Evolutionary conservation across 2,888 invertebrate species (phyloP).

Genomic region (Andrena flavipes): DNA sequence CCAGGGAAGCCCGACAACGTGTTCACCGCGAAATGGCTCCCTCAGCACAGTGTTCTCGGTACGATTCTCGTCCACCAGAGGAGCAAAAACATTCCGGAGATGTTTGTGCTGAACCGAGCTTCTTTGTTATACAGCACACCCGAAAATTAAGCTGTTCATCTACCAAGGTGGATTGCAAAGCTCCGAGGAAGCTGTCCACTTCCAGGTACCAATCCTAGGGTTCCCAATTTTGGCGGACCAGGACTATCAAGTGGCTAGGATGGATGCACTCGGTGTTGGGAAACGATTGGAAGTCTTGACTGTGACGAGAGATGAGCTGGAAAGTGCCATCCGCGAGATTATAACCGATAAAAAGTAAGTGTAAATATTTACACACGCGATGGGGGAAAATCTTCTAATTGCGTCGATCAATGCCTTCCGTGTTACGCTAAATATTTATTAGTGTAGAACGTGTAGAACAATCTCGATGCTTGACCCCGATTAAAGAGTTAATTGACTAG

Average conservation of each 20-base stretch:
- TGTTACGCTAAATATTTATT: too few relatives aligned
- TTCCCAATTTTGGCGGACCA: slow-evolving; percentile 74
- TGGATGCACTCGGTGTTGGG: slow-evolving; percentile 64
- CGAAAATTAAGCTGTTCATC: slow-evolving; percentile 74
- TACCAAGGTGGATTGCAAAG: slow-evolving; percentile 78
- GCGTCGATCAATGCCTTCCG: too few relatives aligned
- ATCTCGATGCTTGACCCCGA: too few relatives aligned
- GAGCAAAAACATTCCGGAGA: too few relatives aligned
- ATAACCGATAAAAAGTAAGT: slow-evolving; percentile 63
- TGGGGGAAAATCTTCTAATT: too few relatives aligned
- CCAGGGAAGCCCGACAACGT: slow-evolving; percentile 61
- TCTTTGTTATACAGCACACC: slow-evolving; percentile 61
- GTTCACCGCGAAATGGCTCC: slow-evolving; percentile 65
- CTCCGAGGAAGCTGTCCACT: slow-evolving; percentile 72
- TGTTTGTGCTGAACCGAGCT: too few relatives aligned
- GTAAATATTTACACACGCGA: too few relatives aligned
- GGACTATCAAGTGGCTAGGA: slow-evolving; percentile 53
- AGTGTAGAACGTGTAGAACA: too few relatives aligned
- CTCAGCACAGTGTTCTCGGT: slow-evolving; percentile 72
- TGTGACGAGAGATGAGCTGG: slow-evolving; percentile 49
- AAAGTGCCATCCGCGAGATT: slow-evolving; percentile 61
- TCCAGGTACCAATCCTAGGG: slow-evolving; percentile 72
- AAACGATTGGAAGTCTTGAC: slow-evolving; percentile 45
- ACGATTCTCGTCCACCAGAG: background rate
- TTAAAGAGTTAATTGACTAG: too few relatives aligned